These are phyloP conservation scores for Drosophila mayaguana DNA, from an alignment of 2,888 invertebrate species.

Conservation along the genomic window DNA sequence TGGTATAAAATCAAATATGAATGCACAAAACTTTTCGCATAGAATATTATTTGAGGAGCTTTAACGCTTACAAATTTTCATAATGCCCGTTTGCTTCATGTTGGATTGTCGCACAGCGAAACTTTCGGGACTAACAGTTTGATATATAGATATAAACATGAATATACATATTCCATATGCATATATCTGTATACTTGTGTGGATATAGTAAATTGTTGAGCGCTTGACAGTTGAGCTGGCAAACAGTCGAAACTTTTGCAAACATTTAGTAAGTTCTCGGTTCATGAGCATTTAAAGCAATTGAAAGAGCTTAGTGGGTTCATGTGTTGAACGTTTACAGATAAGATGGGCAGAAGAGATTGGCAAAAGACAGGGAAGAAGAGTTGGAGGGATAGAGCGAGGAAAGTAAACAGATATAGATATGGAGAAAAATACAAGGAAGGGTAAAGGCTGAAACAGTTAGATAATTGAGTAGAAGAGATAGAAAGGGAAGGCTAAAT, in stretches of 20 bases:
- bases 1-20: slow-evolving; percentile 65
- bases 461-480: too few relatives aligned
- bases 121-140: slow-evolving; percentile 20
- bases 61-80: slow-evolving; percentile 53
- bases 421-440: background rate
- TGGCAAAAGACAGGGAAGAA: background rate
- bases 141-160: background rate
- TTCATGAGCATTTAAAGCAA: background rate
- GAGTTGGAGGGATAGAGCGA: background rate
- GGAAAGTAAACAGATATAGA: too few relatives aligned
- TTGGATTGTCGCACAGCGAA: slow-evolving; percentile 5
- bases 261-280: slow-evolving; percentile 5
- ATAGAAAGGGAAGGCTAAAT: background rate
- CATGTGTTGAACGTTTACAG: background rate
- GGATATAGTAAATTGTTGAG: background rate
- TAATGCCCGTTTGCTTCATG: slow-evolving; percentile 9
- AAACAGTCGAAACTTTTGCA: slow-evolving; percentile 4
- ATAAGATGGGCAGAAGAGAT: too few relatives aligned
- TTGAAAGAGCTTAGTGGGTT: background rate
- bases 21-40: slow-evolving; percentile 33
- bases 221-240: slow-evolving; percentile 4
- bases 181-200: background rate
- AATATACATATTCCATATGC: background rate
- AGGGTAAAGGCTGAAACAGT: too few relatives aligned
- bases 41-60: slow-evolving; percentile 46